phyloP scores from a whole-genome alignment of 2,113 vertebrate species.

The Podarcis cretensis region DNA sequence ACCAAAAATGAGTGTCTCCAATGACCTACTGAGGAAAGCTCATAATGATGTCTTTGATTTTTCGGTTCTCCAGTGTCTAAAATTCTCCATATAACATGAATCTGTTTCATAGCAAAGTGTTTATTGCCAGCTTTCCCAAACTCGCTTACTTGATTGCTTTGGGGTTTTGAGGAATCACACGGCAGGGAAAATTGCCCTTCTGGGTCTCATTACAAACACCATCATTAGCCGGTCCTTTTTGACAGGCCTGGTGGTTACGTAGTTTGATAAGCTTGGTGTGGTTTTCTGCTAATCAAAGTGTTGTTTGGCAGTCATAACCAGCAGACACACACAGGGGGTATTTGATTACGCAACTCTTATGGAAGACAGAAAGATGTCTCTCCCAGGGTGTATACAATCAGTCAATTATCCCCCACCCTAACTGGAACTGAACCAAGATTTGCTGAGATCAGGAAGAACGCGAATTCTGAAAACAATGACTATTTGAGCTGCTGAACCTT shows the following conservation, averaged over 20 bases:
- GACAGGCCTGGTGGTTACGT: background rate
- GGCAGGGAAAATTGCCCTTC: slow-evolving; percentile 23
- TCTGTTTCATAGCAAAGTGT: background rate
- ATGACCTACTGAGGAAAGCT: slow-evolving; percentile 20
- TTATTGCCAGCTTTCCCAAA: slow-evolving; percentile 5
- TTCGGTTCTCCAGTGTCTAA: background rate
- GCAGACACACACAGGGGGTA: background rate
- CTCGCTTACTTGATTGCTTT: slow-evolving; percentile 17
- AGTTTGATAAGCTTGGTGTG: background rate
- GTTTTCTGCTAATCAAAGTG: slow-evolving; percentile 31
- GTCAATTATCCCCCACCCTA: slow-evolving; percentile 27
- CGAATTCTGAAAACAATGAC: background rate
- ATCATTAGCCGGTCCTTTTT: slow-evolving; percentile 39
- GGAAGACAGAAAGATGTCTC: slow-evolving; percentile 19
- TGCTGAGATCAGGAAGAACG: slow-evolving; percentile 16
- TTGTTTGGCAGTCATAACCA: slow-evolving; percentile 30
- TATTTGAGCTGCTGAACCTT: background rate
- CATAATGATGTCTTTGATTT: background rate
- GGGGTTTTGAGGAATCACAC: background rate
- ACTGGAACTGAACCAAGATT: background rate
- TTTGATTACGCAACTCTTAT: slow-evolving; percentile 23
- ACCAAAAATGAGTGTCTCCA: background rate
- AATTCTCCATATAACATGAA: slow-evolving; percentile 24
- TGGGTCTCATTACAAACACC: slow-evolving; percentile 18
- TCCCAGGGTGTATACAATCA: slow-evolving; percentile 25